Base-by-base conservation (phyloP, 2,113 vertebrate genomes). In the Gila orcuttii region DNA sequence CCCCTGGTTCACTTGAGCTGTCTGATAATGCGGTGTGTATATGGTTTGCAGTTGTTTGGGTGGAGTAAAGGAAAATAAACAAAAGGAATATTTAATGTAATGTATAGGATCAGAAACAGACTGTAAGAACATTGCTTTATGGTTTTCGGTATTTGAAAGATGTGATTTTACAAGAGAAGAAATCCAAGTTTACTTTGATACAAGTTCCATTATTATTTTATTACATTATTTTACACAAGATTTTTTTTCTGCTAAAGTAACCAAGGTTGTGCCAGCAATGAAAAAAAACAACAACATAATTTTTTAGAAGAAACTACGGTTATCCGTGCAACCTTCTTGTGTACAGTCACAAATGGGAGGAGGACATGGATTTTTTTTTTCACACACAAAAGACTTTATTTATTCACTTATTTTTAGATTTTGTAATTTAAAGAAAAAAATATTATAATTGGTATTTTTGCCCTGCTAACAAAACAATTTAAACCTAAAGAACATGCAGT, bases 11-110 rank as follows among this genome's bases (percentile, higher is more conserved):
- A 42, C 33, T n/a, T 31, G 19, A n/a, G 28, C 50, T 17, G 9
- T 59, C 31, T 59, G 52, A 57, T 57, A 4, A 52, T 52, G 25
- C 5, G 50, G 52, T n/a, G 50, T 36, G 36, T 39, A 23, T 59
- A 25, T 79, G 55, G 12, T 59, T 60, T 79, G 55, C 55, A 59
- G 31, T 39, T 79, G 57, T 79, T 42, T 79, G 33, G 33, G 77
- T 42, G 55, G 77, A 62, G 3, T 42, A 45, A 79, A 60, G 57
- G 31, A 79, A 79, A 60, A 79, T 78, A 78, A 78, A 78, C 76
- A 57, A 9, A 78, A 78, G 52, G 31, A 36, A 78, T 36, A 78
- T 42, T 2, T 52, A 60, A 60, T 17, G 33, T 79, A 39, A 36
- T 21, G 28, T n/a, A 79, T 39, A 9, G 23, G 33, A 25, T 79